These are phyloP conservation scores for Brachypalpus laphriformis DNA, from an alignment of 2,888 invertebrate genomes.

Conservation along the genomic window DNA sequence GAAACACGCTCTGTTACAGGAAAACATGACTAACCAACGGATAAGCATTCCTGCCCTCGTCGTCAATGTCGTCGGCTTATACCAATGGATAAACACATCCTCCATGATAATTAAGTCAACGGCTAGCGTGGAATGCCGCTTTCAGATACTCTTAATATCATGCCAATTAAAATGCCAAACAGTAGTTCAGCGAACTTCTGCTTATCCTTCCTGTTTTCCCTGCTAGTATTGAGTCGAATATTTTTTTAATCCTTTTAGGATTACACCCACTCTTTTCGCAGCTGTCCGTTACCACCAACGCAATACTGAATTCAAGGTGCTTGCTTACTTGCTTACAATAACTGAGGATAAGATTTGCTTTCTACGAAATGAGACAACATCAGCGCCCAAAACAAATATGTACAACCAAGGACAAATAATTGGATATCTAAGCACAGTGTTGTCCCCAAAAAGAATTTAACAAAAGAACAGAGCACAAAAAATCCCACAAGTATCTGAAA, in stretches of 20 bases:
- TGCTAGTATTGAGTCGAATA: background rate
- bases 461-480: background rate
- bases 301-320: slow-evolving; percentile 1
- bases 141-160: background rate
- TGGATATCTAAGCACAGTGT: slow-evolving; percentile 8
- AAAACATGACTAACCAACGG: background rate
- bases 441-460: background rate
- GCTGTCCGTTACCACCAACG: background rate
- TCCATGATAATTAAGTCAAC: slow-evolving; percentile 29
- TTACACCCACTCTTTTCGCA: background rate
- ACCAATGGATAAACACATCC: background rate
- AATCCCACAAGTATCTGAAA: background rate
- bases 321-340: slow-evolving; percentile 28
- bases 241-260: slow-evolving; percentile 24
- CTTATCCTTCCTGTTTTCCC: background rate
- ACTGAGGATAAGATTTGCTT: slow-evolving; percentile 27
- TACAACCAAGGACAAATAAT: slow-evolving; percentile 10
- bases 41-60: background rate
- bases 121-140: background rate
- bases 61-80: background rate
- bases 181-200: slow-evolving; percentile 5
- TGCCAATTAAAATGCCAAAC: slow-evolving; percentile 29
- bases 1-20: slow-evolving; percentile 42
- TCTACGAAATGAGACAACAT: slow-evolving; percentile 8
- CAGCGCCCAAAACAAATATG: slow-evolving; percentile 15